A percentile compares a stretch with the other conserved stretches of the same genome.
phyloP scores from a whole-genome alignment of 2,888 invertebrate genomes.

The Patella caerulea region DNA sequence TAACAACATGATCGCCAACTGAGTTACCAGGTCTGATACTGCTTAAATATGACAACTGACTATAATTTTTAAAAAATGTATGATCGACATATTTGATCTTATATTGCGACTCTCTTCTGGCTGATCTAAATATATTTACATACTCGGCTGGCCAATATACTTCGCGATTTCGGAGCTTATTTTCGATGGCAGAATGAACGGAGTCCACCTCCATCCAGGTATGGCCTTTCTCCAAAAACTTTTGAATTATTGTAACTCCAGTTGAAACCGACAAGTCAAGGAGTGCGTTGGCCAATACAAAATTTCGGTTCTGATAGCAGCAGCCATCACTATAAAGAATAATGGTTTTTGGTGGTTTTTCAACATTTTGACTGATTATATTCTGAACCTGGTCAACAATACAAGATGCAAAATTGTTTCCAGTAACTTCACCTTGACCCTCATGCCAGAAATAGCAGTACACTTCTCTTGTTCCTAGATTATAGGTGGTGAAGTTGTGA shows the following conservation, averaged over 20 bases:
- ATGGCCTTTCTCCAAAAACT: too few relatives aligned
- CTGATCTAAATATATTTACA: background rate
- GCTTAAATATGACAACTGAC: background rate
- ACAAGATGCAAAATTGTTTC: too few relatives aligned
- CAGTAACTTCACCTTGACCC: constrained; percentile 10
- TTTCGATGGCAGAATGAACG: background rate
- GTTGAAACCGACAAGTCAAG: constrained; percentile 16
- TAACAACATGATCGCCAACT: background rate
- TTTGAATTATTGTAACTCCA: too few relatives aligned
- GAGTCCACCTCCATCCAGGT: too few relatives aligned
- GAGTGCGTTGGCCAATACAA: constrained; percentile 30
- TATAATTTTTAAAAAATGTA: background rate
- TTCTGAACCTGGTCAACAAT: constrained; percentile 8
- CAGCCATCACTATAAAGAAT: too few relatives aligned
- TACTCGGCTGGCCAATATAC: background rate
- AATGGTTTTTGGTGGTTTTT: too few relatives aligned
- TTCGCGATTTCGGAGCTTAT: background rate
- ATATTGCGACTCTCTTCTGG: background rate
- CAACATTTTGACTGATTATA: too few relatives aligned
- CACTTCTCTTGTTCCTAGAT: constrained; percentile 11
- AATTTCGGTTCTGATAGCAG: background rate
- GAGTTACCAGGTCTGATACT: background rate
- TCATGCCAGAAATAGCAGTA: constrained; percentile 27
- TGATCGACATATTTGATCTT: background rate
- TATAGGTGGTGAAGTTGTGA: too few relatives aligned